Evolutionary conservation across 2,113 vertebrate species (phyloP).

Genomic region (Capricornis sumatraensis): DNA sequence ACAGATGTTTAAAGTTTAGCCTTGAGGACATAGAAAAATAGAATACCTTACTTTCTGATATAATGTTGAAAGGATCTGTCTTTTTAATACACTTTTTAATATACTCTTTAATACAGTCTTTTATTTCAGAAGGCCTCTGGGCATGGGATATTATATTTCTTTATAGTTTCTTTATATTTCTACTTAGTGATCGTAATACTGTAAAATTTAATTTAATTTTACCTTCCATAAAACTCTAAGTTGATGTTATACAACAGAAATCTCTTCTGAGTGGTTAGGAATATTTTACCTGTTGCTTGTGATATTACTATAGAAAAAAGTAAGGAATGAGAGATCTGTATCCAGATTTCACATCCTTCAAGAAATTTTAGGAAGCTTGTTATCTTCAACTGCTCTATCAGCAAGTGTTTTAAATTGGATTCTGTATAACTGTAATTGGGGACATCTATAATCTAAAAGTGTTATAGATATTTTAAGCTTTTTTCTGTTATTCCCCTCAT

Average conservation of each 20-base stretch:
- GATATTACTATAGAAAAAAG: not conserved
- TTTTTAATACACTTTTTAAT: constrained; percentile 35
- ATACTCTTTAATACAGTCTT: not conserved
- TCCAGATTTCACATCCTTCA: not conserved
- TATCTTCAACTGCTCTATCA: not conserved
- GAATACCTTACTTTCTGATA: not conserved
- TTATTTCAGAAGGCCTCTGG: constrained; percentile 17
- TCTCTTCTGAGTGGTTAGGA: not conserved
- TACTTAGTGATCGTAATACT: not conserved
- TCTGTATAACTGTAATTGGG: not conserved
- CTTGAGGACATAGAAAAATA: not conserved
- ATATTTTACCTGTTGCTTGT: constrained; percentile 2
- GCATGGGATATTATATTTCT: not conserved
- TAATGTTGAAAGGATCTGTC: not conserved
- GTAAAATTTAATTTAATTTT: constrained; percentile 29
- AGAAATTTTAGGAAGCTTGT: not conserved
- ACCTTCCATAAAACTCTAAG: not conserved
- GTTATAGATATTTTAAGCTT: not conserved
- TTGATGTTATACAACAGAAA: not conserved
- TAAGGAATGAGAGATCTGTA: not conserved
- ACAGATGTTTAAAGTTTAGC: not conserved
- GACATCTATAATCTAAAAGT: not conserved
- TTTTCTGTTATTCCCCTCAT: not conserved
- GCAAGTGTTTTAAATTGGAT: not conserved
- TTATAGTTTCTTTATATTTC: not conserved